These are phyloP conservation scores for Drosophila nasuta DNA, from an alignment of 1,140 invertebrate species.

Conservation along the genomic window DNA sequence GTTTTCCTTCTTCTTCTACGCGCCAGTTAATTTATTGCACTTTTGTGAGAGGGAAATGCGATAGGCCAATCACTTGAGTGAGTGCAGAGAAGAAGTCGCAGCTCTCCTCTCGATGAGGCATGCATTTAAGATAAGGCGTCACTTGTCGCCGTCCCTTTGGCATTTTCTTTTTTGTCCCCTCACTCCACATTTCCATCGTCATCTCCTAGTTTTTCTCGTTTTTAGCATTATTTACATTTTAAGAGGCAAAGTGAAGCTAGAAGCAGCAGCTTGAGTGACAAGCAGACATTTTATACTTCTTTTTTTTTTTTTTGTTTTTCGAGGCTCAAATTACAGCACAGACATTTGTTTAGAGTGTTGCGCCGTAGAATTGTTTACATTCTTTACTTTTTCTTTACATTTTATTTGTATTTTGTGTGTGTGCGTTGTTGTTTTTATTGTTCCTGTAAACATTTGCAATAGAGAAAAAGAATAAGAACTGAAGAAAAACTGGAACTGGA, in stretches of 20 bases:
- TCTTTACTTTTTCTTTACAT: conserved; percentile 10
- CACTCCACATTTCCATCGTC: background rate
- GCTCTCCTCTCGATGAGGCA: conserved; percentile 49
- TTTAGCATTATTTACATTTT: conserved; percentile 79
- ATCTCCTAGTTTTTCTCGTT: conserved; percentile 22
- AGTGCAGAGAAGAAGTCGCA: conserved; percentile 17
- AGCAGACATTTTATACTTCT: conserved; percentile 31
- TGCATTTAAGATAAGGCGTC: conserved; percentile 79
- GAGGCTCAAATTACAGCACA: conserved; percentile 48
- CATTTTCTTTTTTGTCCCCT: conserved; percentile 50
- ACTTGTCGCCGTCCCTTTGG: conserved; percentile 65
- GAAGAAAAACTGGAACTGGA: conserved; percentile 34
- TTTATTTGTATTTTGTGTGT: conserved; percentile 1
- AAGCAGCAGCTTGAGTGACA: conserved; percentile 53
- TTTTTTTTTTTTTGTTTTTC: conserved; percentile 35
- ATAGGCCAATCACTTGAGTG: conserved; percentile 78
- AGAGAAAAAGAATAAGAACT: conserved; percentile 44
- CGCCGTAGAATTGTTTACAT: conserved; percentile 37
- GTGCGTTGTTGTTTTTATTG: background rate
- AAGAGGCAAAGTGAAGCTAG: conserved; percentile 44
- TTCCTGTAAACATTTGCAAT: conserved; percentile 68
- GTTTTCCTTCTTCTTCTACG: conserved; percentile 7
- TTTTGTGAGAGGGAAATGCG: conserved; percentile 78
- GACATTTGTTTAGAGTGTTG: conserved; percentile 52
- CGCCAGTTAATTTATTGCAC: conserved; percentile 71